Base-by-base conservation (phyloP, 2,888 invertebrate species). In the Schizotus pectinicornis region DNA sequence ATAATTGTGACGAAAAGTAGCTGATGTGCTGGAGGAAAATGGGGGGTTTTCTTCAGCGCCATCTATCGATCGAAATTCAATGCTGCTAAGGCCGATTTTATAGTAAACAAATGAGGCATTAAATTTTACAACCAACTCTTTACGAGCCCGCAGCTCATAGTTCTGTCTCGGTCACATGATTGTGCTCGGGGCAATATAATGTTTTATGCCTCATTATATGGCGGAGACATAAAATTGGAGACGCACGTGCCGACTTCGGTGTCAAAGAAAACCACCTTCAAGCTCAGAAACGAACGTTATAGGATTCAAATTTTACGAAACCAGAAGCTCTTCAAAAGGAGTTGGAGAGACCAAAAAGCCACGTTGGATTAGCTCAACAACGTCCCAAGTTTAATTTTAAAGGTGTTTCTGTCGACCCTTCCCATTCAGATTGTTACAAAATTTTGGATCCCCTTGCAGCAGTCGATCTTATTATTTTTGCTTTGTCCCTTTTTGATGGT, bases 21-120 rank as follows among this genome's bases (percentile, higher is more conserved):
- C 22, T 35, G 37, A 36, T 37, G 33, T 7, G 22, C n/a, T n/a
- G n/a, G n/a, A n/a, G 7, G 13, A 42, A 42, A 30, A 31, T 42
- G 13, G 14, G 2, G n/a, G 9, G 2, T 8, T 31, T 31, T 5
- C 22, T 42, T 42, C 42, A 42, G 32, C 32, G 13, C 11, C 7
- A 30, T 2, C 9, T 8, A 43, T 52, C 31, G 42, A 56, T 49
- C 49, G 48, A 49, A 46, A 49, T 39, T 38, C 38, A 9, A 47
- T 54, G 32, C 34, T 42, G 32, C 34, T 33, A 39, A 51, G 9
- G 31, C 31, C 11, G 7, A 38, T 12, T 59, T 59, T 61, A 57
- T 50, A 33, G 56, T 61, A 57, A 54, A 53, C 57, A 61, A 61
- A 61, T 57, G 57, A 57, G 39, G 54, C 61, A 54, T 54, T 54